Evolutionary conservation across 2,888 invertebrate species (phyloP).

Genomic region (Lasioglossum lativentre): DNA sequence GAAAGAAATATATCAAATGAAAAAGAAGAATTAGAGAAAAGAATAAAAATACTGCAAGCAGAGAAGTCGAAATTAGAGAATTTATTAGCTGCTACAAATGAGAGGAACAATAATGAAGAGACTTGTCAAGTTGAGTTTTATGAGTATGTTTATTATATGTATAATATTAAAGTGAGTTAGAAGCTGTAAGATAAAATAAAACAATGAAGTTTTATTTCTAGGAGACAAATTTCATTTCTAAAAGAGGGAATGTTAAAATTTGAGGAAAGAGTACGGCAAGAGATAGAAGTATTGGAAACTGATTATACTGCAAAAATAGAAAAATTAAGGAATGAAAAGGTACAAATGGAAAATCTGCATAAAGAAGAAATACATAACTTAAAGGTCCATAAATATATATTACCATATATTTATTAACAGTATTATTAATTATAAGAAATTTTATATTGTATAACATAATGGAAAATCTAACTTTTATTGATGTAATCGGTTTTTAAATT

Average conservation of each 20-base stretch:
- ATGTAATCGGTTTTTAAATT: not conserved
- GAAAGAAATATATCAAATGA: conserved; percentile 50
- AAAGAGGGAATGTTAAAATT: conserved; percentile 75
- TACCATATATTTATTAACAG: not conserved
- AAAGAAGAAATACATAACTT: conserved; percentile 76
- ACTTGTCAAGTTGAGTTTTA: conserved; percentile 79
- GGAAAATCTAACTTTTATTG: not conserved
- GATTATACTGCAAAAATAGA: conserved; percentile 77
- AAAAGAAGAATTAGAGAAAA: conserved; percentile 67
- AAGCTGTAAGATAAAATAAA: conserved; percentile 3
- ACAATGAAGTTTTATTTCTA: conserved; percentile 51
- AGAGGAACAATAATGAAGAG: conserved; percentile 80
- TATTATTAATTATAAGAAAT: not conserved
- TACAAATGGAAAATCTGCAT: conserved; percentile 70
- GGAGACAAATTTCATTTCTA: conserved; percentile 77
- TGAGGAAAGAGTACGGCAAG: conserved; percentile 75
- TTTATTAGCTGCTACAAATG: conserved; percentile 75
- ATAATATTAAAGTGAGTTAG: not conserved
- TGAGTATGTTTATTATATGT: conserved; percentile 70
- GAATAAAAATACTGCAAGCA: conserved; percentile 73
- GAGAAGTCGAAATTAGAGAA: conserved; percentile 79
- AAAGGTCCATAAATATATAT: conserved; percentile 66
- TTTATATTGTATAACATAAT: not conserved
- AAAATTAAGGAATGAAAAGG: conserved; percentile 75
- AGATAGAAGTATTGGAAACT: conserved; percentile 75